phyloP scores from a whole-genome alignment of 1,140 invertebrate species.

The Apis cerana region DNA sequence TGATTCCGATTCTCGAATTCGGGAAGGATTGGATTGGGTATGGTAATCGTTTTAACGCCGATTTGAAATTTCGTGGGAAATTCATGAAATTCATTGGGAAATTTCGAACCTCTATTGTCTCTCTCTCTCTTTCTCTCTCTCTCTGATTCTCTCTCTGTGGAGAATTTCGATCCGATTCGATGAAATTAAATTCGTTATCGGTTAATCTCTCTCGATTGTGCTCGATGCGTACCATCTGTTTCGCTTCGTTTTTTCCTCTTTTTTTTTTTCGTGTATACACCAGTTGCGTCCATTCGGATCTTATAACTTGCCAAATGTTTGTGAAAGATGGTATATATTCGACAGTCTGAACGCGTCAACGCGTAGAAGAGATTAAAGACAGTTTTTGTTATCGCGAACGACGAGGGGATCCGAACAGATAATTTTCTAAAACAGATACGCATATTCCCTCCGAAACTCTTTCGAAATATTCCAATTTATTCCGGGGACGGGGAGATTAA shows the following conservation, averaged over 20 bases:
- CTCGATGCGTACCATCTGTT: background rate
- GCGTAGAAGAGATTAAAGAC: background rate
- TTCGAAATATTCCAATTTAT: constrained; percentile 1
- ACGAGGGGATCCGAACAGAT: background rate
- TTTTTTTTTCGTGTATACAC: too few species aligned
- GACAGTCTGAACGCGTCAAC: background rate
- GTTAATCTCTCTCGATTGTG: constrained; percentile 32
- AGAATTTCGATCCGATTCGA: constrained; percentile 47
- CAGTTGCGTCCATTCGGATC: background rate
- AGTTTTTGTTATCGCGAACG: background rate
- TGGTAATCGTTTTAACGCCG: constrained; percentile 58
- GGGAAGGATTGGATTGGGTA: background rate
- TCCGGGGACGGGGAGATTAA: constrained; percentile 2
- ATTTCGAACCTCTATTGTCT: background rate
- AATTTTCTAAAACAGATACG: background rate
- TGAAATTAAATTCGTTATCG: constrained; percentile 53
- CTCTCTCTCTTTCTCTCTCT: too few species aligned
- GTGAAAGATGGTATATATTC: too few species aligned
- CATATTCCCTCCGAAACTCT: background rate
- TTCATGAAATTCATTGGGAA: constrained; percentile 51
- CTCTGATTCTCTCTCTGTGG: background rate
- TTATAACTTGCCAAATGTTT: background rate
- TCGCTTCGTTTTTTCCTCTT: too few species aligned
- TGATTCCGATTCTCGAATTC: constrained; percentile 4
- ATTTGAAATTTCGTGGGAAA: constrained; percentile 59